Evolutionary conservation across 2,888 invertebrate genomes (phyloP).

Genomic region (Ernsta delagoae): DNA sequence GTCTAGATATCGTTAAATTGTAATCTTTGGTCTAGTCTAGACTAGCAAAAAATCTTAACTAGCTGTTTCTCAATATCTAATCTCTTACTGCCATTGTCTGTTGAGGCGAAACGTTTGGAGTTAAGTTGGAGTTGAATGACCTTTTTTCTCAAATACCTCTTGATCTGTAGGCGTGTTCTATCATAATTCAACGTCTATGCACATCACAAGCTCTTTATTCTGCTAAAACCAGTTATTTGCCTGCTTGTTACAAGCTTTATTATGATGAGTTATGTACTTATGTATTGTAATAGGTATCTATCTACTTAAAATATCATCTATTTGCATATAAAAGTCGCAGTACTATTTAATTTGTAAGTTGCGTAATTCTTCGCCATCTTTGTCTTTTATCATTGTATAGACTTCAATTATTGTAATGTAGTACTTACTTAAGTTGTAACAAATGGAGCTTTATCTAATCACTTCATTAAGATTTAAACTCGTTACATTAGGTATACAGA

Average conservation of each 20-base stretch:
- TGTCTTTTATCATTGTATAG: too few species aligned
- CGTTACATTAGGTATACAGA: too few species aligned
- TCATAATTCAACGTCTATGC: constrained; percentile 19
- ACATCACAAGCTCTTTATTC: neutral
- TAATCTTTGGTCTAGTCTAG: constrained; percentile 13
- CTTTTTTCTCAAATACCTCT: constrained; percentile 9
- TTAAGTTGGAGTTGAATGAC: neutral
- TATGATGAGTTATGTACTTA: neutral
- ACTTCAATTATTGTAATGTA: too few species aligned
- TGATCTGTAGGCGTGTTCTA: constrained; percentile 25
- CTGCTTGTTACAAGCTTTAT: neutral
- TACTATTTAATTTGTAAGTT: too few species aligned
- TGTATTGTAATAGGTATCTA: too few species aligned
- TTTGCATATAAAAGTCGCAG: too few species aligned
- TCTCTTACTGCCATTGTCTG: constrained; percentile 10
- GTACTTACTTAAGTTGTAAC: too few species aligned
- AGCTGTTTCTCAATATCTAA: neutral
- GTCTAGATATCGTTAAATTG: neutral
- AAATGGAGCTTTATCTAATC: too few species aligned
- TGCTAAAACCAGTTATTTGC: neutral
- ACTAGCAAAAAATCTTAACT: constrained; percentile 14
- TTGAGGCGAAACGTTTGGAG: neutral
- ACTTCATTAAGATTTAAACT: too few species aligned
- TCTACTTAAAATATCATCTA: too few species aligned
- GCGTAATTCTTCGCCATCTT: too few species aligned